These are phyloP conservation scores for Epinephelus lanceolatus DNA, from an alignment of 2,113 vertebrate genomes.

Conservation along the genomic window DNA sequence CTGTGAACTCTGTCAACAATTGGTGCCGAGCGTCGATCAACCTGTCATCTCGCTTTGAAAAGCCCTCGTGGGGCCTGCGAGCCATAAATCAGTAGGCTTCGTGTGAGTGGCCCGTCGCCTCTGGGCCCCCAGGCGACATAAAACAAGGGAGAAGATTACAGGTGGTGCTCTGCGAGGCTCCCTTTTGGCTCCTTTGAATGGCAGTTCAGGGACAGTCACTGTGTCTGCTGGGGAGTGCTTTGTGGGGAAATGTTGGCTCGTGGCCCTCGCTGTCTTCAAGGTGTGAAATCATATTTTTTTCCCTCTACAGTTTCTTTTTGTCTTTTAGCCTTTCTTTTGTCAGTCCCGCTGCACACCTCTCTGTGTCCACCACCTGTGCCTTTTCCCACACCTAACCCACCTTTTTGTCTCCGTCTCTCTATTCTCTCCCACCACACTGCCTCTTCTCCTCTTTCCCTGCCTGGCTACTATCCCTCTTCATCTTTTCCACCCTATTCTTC, in stretches of 20 bases:
- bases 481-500: constrained; percentile 46
- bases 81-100: constrained; percentile 59
- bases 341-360: not conserved
- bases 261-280: constrained; percentile 15
- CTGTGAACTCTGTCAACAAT: constrained; percentile 62
- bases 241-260: constrained; percentile 45
- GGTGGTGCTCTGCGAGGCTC: constrained; percentile 54
- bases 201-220: constrained; percentile 56
- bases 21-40: constrained; percentile 37
- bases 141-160: constrained; percentile 73
- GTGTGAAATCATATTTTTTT: constrained; percentile 39
- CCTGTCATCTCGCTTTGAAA: constrained; percentile 57
- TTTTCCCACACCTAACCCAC: constrained; percentile 57
- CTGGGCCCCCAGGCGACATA: constrained; percentile 35
- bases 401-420: constrained; percentile 55
- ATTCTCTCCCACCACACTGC: constrained; percentile 51
- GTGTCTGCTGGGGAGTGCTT: constrained; percentile 47
- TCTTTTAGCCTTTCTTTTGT: constrained; percentile 28
- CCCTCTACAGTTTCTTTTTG: constrained; percentile 20
- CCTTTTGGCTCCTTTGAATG: constrained; percentile 44
- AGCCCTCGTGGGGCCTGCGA: not conserved
- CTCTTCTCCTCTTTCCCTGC: constrained; percentile 67
- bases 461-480: constrained; percentile 56
- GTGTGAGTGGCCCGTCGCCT: constrained; percentile 44
- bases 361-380: constrained; percentile 45